Evolutionary conservation across 1,140 invertebrate genomes (phyloP), one percentile per base, ranked within the genome.

Genomic region (Rhynchophorus ferrugineus): DNA sequence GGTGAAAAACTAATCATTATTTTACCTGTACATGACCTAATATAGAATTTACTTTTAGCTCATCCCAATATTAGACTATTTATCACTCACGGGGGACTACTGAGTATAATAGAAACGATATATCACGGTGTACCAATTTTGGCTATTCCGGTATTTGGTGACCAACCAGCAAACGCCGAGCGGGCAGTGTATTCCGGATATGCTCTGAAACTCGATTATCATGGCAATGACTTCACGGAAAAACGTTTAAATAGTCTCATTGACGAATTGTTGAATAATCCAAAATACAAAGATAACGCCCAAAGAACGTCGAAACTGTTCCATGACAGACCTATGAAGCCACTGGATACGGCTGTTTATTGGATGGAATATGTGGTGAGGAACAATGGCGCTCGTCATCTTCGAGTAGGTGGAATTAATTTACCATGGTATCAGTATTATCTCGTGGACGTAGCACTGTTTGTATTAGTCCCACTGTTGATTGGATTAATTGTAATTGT

Each of bases 331-430:
- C 22, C 13, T 9, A 22, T 45, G 9, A 45, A 52, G 18, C 49
- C 49, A 5, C 49, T 62, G 71, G 3, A 79, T 76, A 64, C 69
- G 64, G 79, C 79, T 0, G 69, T 81, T 11, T 82, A 80, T 61
- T 83, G 80, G 80, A 78, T 77, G 0, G 80, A 83, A 65, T 82
- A 82, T 52, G 79, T 82, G 1, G 69, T 82, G 2, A 70, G 78
- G 41, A 78, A 83, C 57, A 78, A 78, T 59, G 80, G 80, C 0
- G 78, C 79, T 6, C 74, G 74, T 44, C 79, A 81, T 65, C 63
- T 82, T 7, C 73, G 76, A 54, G 73, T 76, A 6, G 73, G 77
- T 2, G 76, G 75, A 0, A 73, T 76, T 50, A 73, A 82, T 57
- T 58, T 82, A 39, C 60, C 59, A 0, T 76, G 73, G 72, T 76